Percentiles rank a stretch among this genome's conserved stretches.
These are phyloP conservation scores for Neopipo cinnamomea DNA, from an alignment of 2,113 vertebrate genomes.

Conservation along the genomic window DNA sequence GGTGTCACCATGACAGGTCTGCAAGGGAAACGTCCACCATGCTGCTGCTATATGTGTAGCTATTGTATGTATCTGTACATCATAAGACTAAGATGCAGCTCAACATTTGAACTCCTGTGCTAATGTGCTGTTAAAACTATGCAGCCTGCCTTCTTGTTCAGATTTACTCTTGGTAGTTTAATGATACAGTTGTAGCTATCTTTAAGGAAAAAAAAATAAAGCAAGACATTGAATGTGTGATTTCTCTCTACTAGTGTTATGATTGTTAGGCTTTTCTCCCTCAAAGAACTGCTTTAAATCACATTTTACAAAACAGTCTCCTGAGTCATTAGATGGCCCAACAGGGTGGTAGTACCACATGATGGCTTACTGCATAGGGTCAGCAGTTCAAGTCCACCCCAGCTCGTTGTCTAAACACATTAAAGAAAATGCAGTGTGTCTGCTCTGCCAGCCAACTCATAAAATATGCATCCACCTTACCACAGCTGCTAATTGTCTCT, in stretches of 20 bases:
- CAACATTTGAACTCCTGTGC: neutral
- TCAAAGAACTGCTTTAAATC: neutral
- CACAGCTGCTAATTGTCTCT: constrained; percentile 9
- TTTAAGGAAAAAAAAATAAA: neutral
- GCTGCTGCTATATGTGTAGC: neutral
- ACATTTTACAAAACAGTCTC: neutral
- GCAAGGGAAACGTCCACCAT: neutral
- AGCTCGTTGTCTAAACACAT: neutral
- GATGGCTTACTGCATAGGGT: neutral
- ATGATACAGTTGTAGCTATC: neutral
- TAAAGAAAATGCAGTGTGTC: neutral
- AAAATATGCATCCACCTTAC: constrained; percentile 1
- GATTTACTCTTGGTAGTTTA: neutral
- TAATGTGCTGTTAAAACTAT: neutral
- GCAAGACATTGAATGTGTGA: neutral
- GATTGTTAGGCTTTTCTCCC: neutral
- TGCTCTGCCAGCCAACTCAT: neutral
- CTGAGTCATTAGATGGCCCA: neutral
- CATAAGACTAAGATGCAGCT: neutral
- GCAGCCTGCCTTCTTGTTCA: neutral
- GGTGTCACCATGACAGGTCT: neutral
- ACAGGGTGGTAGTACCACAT: neutral
- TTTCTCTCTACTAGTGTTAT: neutral
- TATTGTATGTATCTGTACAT: neutral
- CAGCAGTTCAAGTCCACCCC: neutral